Percentiles rank a stretch among this genome's conserved stretches.
phyloP scores from a whole-genome alignment of 2,797 vertebrate species.

The Helarctos malayanus region DNA sequence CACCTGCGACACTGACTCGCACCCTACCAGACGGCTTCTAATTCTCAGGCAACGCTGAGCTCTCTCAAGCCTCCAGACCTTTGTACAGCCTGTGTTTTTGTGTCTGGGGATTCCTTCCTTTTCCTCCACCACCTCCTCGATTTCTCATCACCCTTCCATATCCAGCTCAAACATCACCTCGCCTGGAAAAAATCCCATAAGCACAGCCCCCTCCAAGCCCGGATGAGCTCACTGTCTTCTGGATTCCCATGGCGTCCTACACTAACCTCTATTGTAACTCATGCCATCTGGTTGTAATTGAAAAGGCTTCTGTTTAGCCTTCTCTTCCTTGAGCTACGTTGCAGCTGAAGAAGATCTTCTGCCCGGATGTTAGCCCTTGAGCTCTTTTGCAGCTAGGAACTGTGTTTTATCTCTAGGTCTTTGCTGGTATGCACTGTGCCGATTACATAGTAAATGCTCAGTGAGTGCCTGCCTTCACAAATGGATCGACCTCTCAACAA shows the following conservation, averaged over 20 bases:
- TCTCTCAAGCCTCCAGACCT: neutral
- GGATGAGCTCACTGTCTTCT: neutral
- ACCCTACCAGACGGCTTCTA: neutral
- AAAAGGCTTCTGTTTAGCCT: neutral
- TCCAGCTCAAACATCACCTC: neutral
- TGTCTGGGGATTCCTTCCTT: neutral
- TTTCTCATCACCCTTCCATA: neutral
- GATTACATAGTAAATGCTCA: neutral
- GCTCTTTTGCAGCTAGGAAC: neutral
- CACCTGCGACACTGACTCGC: fast-evolving
- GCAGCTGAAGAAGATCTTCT: neutral
- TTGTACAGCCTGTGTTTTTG: neutral
- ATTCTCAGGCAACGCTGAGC: neutral
- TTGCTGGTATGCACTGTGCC: neutral
- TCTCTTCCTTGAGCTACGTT: neutral
- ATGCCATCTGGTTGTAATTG: neutral
- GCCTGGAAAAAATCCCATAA: neutral
- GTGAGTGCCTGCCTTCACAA: neutral
- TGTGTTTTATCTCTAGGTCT: neutral
- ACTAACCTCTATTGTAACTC: neutral
- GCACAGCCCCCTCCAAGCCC: neutral
- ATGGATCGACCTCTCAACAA: neutral
- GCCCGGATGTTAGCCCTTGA: neutral
- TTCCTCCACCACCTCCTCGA: neutral
- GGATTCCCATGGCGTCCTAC: neutral